Evolutionary conservation across 2,797 vertebrate genomes (phyloP).

Genomic region (Neopelma chrysocephalum): DNA sequence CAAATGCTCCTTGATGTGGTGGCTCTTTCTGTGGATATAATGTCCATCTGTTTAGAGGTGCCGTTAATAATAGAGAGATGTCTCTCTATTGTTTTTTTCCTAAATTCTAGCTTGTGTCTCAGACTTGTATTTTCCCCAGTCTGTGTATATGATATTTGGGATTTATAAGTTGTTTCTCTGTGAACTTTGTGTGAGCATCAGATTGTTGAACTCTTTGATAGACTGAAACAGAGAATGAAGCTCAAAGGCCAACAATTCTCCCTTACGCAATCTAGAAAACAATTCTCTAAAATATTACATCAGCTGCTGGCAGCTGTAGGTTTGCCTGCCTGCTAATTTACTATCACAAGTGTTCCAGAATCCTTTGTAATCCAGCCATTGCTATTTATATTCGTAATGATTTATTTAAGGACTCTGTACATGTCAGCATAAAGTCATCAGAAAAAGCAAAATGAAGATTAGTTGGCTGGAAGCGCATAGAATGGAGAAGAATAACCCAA

Average conservation of each 20-base stretch:
- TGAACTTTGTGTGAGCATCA: conserved; percentile 11
- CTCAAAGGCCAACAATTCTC: conserved; percentile 24
- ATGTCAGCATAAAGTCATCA: conserved; percentile 38
- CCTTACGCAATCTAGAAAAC: conserved; percentile 45
- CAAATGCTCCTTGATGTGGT: background rate
- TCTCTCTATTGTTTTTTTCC: background rate
- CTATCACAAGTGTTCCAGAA: conserved; percentile 47
- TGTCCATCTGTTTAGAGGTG: background rate
- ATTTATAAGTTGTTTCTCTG: background rate
- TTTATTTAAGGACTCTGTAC: conserved; percentile 45
- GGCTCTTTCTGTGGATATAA: background rate
- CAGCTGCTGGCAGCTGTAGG: conserved; percentile 54
- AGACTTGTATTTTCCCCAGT: background rate
- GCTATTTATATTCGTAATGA: conserved; percentile 55
- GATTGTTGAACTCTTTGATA: conserved; percentile 32
- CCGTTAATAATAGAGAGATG: background rate
- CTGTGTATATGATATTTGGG: background rate
- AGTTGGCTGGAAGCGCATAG: background rate
- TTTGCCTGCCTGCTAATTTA: conserved; percentile 55
- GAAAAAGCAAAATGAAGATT: conserved; percentile 34
- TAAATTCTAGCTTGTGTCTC: background rate
- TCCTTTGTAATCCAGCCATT: conserved; percentile 46
- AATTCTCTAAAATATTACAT: conserved; percentile 61
- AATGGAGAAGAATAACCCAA: background rate
- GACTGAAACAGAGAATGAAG: background rate